Evolutionary conservation across 30 jellyfish, hydroid and myxozoan species (phyloP), one percentile per base, ranked within the genome.

Genomic region (Hydra vulgaris): DNA sequence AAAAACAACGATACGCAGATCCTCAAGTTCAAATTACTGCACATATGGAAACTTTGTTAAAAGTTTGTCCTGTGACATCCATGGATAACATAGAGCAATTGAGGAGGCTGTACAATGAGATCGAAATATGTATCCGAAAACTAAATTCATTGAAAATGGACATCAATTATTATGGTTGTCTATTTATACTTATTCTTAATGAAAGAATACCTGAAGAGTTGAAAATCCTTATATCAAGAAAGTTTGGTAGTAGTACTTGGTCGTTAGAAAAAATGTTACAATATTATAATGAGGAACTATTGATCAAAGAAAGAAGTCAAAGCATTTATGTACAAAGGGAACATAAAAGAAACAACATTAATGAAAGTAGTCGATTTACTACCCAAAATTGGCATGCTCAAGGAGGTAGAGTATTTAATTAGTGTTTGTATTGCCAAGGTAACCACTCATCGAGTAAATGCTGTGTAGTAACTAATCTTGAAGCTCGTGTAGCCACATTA

Each of bases 201-300:
- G 82, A 74, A 77, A 21, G 82, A 23, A 15, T 74, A 17, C 75
- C 82, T 15, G 82, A 74, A 15, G 82, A 74, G 82, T 27, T 74
- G 25, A 26, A 19, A 17, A 17, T 74, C 18, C 17, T 19, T 0
- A 26, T 74, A 0, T 74, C 77, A 18, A 74, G 82, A 74, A 22
- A 26, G 18, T 74, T 74, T 74, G 82, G 23, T n/a, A 22, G 77
- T 27, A 77, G 27, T 19, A 22, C 25, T 20, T 74, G 82, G 82
- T 17, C 78, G 15, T 74, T 74, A 27, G 82, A 71, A 15, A 71
- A 71, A 27, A 15, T 71, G 79, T 16, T 21, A 16, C 53, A 71
- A 15, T 71, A 71, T 71, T 16, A 16, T 18, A 17, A 71, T 21
- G 40, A 71, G 25, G 79, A 71, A 27, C 18, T 71, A 15, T 16